Base-by-base conservation (phyloP, 2,888 invertebrate genomes). In the Ennomos fuscantarius region DNA sequence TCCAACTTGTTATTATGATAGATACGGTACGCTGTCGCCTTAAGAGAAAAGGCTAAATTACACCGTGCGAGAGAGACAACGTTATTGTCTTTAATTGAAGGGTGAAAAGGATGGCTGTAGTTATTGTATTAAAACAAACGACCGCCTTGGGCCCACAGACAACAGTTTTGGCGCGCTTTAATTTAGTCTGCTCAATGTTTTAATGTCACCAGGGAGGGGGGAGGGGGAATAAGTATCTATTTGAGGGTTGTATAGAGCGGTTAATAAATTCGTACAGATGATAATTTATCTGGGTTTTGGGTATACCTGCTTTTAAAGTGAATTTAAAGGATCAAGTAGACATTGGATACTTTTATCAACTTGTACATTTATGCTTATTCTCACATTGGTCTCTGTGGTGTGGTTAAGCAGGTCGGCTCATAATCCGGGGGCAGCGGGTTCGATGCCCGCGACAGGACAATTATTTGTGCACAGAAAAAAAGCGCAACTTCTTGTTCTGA, bases 121-220 rank as follows among this genome's bases (percentile, higher is more conserved):
- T 88, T 89, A 89, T 90, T 90, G 91, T 92, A 91, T 92, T 90
- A 92, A 92, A 91, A 91, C 88, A 90, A 92, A 91, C 89, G 91
- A 84, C 74, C 86, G 89, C 90, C 89, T 87, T 89, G 91, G 90
- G 92, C 84, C 86, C 83, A 61, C 84, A 84, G 86, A 85, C 85
- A 85, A 87, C 89, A 87, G 88, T 90, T 91, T 89, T 89, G 89
- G 89, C 88, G 86, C 84, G 89, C 86, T 92, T 89, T 91, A 91
- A 92, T 90, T 92, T 90, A 87, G 90, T 89, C 89, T 84, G 83
- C 79, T 87, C 87, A 84, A 89, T 89, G 89, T 89, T 89, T 88
- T 88, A 89, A 87, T 88, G 90, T 86, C 86, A 76, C 81, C 59
- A 66, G 85, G 85, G 84, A 78, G 69, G 68, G 71, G 72, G 65